Base-by-base conservation (phyloP, 2,888 invertebrate species). In the Stegophylla sp. region DNA sequence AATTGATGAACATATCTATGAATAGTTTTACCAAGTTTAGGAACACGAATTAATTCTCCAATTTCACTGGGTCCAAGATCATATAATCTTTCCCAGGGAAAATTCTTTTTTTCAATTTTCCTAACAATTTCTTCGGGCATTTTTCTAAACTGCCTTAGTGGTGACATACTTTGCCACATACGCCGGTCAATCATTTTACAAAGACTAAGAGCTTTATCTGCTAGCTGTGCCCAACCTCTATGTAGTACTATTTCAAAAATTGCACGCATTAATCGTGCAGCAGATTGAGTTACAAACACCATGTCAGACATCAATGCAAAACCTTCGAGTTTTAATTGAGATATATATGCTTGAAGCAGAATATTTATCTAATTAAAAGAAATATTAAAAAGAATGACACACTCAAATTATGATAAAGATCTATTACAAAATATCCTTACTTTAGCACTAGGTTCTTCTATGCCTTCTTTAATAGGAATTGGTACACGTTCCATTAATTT, bases 111-210 rank as follows among this genome's bases (percentile, higher is more conserved):
- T 86, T 99, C 99, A 41, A 99, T 91, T 86, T 98, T 98, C 86
- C 97, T 95, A 12, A 98, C 92, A 23, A 96, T 93, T 88, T 98
- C 98, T 85, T 96, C 97, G 0, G 96, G 98, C 91, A 98, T 97
- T 86, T 97, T 98, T 84, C 94, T 91, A 86, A 99, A 99, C 86
- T 99, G 99, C 17, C 99, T 88, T 17, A 99, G 88, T 1, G 99
- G 99, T 1, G 97, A 97, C 97, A 99, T 97, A 0, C 97, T 97
- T 87, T 98, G 98, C 99, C 99, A 99, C 97, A 98, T 98, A 48
- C 98, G 90, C 0, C 96, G 91, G 86, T 98, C 97, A 82, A 99
- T 96, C 98, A 99, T 99, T 88, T 99, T 99, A 88, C 98, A 98
- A 9, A 99, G 89, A 0, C 96, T 93, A 23, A 99, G 87, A 0